Percentiles rank a stretch among this genome's conserved stretches.
These are phyloP conservation scores for Ophion obscuratus DNA, from an alignment of 2,888 invertebrate genomes.

Conservation along the genomic window DNA sequence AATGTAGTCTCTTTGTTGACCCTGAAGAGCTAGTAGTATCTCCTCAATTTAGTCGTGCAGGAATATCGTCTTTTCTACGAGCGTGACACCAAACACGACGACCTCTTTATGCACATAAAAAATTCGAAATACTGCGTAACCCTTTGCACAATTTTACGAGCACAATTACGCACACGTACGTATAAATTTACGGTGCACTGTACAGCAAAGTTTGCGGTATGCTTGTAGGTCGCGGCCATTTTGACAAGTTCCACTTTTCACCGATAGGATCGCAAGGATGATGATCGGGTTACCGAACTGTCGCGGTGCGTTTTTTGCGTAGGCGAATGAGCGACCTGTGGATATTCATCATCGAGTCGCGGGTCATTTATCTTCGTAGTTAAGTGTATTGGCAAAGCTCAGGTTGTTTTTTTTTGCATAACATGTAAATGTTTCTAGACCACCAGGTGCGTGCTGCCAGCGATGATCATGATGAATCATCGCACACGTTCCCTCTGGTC, in stretches of 20 bases:
- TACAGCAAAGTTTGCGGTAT: no score
- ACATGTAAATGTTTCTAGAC: constrained; percentile 56
- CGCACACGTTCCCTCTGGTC: not conserved
- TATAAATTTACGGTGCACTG: no score
- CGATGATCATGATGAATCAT: constrained; percentile 46
- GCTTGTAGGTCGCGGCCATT: not conserved
- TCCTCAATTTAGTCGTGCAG: not conserved
- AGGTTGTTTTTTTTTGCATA: constrained; percentile 21
- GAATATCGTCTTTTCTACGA: not conserved
- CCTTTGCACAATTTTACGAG: not conserved
- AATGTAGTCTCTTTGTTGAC: no score
- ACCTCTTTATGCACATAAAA: not conserved
- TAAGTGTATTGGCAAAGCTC: constrained; percentile 2
- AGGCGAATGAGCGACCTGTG: not conserved
- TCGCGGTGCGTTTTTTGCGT: constrained; percentile 4
- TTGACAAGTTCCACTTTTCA: not conserved
- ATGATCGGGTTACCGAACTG: not conserved
- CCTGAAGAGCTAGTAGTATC: no score
- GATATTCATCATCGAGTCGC: constrained; percentile 16
- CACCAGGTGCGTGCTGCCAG: constrained; percentile 43
- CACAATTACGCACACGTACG: not conserved
- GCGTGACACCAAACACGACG: not conserved
- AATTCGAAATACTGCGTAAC: not conserved
- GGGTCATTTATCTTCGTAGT: constrained; percentile 7
- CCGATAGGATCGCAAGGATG: not conserved